A percentile compares a stretch with the other conserved stretches of the same genome.
phyloP scores from a whole-genome alignment of 2,113 vertebrate species.

The Pleuronectes platessa region DNA sequence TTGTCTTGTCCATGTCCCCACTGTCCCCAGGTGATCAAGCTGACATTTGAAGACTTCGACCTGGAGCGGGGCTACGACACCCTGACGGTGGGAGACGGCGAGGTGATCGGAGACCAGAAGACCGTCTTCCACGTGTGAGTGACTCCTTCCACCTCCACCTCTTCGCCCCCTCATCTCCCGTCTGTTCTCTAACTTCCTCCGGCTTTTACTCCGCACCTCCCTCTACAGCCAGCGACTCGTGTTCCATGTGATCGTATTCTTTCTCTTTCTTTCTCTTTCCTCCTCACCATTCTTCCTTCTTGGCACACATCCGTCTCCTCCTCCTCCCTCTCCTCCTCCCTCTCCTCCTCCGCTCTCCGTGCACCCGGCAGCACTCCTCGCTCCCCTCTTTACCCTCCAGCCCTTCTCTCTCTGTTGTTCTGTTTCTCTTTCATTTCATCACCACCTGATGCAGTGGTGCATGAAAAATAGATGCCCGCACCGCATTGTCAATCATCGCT shows the following conservation, averaged over 20 bases:
- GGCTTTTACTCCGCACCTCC: background rate
- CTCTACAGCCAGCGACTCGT: conserved; percentile 13
- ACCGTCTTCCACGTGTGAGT: conserved; percentile 98
- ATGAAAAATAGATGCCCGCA: conserved; percentile 67
- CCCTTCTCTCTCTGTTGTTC: conserved; percentile 25
- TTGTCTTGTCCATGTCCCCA: conserved; percentile 20
- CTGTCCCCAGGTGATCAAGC: conserved; percentile 92
- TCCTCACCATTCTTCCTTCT: background rate
- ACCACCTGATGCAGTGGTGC: conserved; percentile 69
- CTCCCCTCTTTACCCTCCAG: conserved; percentile 49
- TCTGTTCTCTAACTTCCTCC: conserved; percentile 19
- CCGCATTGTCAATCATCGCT: conserved; percentile 76
- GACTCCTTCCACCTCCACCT: conserved; percentile 44
- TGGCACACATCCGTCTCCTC: background rate
- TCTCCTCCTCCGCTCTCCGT: conserved; percentile 14
- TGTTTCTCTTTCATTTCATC: conserved; percentile 75
- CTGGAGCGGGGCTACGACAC: conserved; percentile 99
- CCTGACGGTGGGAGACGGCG: conserved; percentile 94
- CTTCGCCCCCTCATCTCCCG: conserved; percentile 25
- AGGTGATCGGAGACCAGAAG: conserved; percentile 95
- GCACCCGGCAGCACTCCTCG: conserved; percentile 17
- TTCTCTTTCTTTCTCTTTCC: conserved; percentile 29
- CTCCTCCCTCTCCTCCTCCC: conserved; percentile 21
- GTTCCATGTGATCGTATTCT: conserved; percentile 26
- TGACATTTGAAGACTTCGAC: conserved; percentile 98